phyloP scores from a whole-genome alignment of 1,140 invertebrate genomes.

The Neelides sp. region DNA sequence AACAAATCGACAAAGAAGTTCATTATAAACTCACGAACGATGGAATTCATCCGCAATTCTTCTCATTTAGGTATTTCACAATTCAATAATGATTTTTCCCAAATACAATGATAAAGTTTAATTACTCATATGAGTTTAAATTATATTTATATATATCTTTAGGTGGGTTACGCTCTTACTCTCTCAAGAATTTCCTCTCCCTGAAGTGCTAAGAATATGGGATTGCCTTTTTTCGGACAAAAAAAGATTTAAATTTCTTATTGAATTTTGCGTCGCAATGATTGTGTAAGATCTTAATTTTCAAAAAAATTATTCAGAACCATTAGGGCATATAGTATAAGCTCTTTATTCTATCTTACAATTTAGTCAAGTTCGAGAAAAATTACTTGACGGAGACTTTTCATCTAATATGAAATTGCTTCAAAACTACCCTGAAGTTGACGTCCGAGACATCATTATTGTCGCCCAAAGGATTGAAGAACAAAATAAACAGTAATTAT shows the following conservation, averaged over 20 bases:
- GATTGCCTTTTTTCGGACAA: slow-evolving; percentile 85
- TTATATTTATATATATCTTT: slow-evolving; percentile 31
- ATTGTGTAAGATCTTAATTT: slow-evolving; percentile 58
- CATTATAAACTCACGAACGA: slow-evolving; percentile 62
- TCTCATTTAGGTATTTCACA: slow-evolving; percentile 63
- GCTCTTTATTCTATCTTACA: slow-evolving; percentile 23
- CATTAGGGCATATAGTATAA: slow-evolving; percentile 10
- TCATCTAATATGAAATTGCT: slow-evolving; percentile 83
- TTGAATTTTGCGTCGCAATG: slow-evolving; percentile 90
- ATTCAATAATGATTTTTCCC: slow-evolving; percentile 8
- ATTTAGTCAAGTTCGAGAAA: slow-evolving; percentile 61
- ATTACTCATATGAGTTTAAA: not conserved
- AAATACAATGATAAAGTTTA: slow-evolving; percentile 3
- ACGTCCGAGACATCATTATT: slow-evolving; percentile 27
- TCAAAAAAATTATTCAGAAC: slow-evolving; percentile 17
- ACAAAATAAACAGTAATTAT: too few relatives aligned
- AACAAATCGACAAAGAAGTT: slow-evolving; percentile 60
- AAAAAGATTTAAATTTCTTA: slow-evolving; percentile 75
- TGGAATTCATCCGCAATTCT: slow-evolving; percentile 87
- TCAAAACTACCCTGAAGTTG: slow-evolving; percentile 39
- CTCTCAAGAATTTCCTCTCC: slow-evolving; percentile 93
- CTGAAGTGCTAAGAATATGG: slow-evolving; percentile 91
- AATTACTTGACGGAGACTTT: slow-evolving; percentile 74
- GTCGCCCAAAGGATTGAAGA: too few relatives aligned
- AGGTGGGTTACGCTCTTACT: slow-evolving; percentile 92